Percentiles rank a stretch among this genome's conserved stretches.
phyloP scores from a whole-genome alignment of 1,140 invertebrate genomes.

The Oryctes rhinoceros region DNA sequence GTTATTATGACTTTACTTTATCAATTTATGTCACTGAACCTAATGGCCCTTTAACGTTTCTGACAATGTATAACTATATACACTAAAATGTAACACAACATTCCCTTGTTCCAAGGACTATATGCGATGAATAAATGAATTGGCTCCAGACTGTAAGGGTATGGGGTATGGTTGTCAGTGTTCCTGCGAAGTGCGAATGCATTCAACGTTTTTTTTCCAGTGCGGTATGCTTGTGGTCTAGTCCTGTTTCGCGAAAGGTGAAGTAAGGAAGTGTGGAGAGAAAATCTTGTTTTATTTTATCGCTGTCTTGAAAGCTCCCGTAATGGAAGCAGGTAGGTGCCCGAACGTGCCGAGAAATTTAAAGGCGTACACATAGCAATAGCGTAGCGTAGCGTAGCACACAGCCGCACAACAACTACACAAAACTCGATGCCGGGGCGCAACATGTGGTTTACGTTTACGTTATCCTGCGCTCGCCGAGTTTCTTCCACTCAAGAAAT shows the following conservation, averaged over 20 bases:
- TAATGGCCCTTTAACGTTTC: no score
- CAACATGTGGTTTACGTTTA: constrained; percentile 47
- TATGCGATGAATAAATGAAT: no score
- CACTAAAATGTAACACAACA: no score
- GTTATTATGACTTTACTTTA: no score
- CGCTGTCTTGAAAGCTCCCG: constrained; percentile 43
- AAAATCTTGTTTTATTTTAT: constrained; percentile 46
- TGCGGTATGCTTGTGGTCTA: constrained; percentile 7
- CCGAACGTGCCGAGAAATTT: constrained; percentile 45
- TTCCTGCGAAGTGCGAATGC: not conserved
- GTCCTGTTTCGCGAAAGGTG: constrained; percentile 32
- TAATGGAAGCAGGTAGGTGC: constrained; percentile 44
- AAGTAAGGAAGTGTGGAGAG: constrained; percentile 31
- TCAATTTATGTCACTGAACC: no score
- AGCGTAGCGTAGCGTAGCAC: not conserved
- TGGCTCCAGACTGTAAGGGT: no score
- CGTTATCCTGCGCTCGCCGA: not conserved
- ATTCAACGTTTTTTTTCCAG: constrained; percentile 6
- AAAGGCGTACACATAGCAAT: constrained; percentile 16
- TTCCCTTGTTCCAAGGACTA: no score
- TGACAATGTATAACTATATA: no score
- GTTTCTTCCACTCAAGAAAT: constrained; percentile 2
- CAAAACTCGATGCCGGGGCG: constrained; percentile 41
- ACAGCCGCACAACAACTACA: constrained; percentile 39
- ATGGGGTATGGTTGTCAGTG: no score